phyloP scores from a whole-genome alignment of 2,888 invertebrate genomes.

The Teleogryllus oceanicus region DNA sequence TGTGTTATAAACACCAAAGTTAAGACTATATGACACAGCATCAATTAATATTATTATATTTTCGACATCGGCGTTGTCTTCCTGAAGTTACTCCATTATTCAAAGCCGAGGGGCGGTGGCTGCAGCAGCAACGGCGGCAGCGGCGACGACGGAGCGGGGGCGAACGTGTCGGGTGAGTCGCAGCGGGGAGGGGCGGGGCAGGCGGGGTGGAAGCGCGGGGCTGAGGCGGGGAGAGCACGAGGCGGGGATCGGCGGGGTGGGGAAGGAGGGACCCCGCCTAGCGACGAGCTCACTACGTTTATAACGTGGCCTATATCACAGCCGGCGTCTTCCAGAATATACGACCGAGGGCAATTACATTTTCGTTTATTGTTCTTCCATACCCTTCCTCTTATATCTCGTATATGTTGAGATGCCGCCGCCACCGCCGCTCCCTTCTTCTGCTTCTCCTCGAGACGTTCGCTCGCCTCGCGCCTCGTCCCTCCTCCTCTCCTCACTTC shows the following conservation, averaged over 20 bases:
- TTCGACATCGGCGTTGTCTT: conserved; percentile 22
- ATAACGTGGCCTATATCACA: conserved; percentile 18
- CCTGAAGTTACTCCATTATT: conserved; percentile 33
- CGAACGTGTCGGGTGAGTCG: background rate
- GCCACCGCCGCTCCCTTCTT: background rate
- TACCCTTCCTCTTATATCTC: conserved; percentile 19
- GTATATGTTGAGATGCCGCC: background rate
- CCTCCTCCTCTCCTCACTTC: conserved; percentile 12
- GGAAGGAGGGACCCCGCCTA: background rate
- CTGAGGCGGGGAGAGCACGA: background rate
- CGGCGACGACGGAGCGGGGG: background rate
- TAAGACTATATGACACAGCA: conserved; percentile 30
- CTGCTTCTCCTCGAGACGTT: conserved; percentile 9
- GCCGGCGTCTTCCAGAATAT: conserved; percentile 36
- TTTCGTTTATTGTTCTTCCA: conserved; percentile 34
- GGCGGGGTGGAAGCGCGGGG: background rate
- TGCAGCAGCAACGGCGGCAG: background rate
- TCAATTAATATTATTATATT: conserved; percentile 30
- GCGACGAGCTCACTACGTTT: background rate
- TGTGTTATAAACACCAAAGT: conserved; percentile 18
- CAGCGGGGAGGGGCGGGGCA: background rate
- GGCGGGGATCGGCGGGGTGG: background rate
- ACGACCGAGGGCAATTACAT: conserved; percentile 37
- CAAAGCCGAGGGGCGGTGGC: conserved; percentile 27
- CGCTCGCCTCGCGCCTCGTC: conserved; percentile 20